Percentiles rank a stretch among this genome's conserved stretches.
Evolutionary conservation across 1,140 invertebrate genomes (phyloP).

Genomic region (Pseudomyrmex pallidus): DNA sequence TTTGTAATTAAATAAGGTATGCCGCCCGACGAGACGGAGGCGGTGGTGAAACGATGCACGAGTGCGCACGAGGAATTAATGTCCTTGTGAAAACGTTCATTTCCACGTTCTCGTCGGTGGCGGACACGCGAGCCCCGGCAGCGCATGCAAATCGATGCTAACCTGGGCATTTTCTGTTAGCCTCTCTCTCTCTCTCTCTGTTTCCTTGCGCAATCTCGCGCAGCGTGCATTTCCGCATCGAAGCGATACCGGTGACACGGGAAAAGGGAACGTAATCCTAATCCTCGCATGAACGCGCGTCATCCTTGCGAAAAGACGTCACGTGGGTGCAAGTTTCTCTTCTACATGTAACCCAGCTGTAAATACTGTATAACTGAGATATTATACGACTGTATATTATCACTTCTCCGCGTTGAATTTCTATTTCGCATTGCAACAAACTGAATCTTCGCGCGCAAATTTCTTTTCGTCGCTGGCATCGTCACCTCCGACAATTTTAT

Average conservation of each 20-base stretch:
- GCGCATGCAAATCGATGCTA: slow-evolving; percentile 57
- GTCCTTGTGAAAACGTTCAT: slow-evolving; percentile 29
- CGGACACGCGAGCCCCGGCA: slow-evolving; percentile 35
- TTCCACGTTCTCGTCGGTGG: slow-evolving; percentile 11
- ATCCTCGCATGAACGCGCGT: background rate
- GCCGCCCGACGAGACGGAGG: too few relatives aligned
- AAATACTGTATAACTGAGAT: too few relatives aligned
- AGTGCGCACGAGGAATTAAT: slow-evolving; percentile 12
- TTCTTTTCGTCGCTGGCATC: slow-evolving; percentile 1
- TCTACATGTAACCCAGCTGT: too few relatives aligned
- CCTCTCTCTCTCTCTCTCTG: too few relatives aligned
- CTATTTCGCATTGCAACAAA: background rate
- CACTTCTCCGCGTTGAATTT: background rate
- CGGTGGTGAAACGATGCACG: background rate
- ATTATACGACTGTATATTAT: background rate
- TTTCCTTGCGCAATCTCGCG: slow-evolving; percentile 25
- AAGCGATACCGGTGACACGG: background rate
- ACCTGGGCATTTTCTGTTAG: slow-evolving; percentile 45
- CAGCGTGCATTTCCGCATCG: background rate
- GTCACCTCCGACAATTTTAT: slow-evolving; percentile 30
- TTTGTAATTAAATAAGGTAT: slow-evolving; percentile 31
- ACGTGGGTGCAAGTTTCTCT: background rate
- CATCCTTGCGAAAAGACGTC: background rate
- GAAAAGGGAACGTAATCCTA: background rate
- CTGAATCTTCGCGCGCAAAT: background rate